phyloP scores from a whole-genome alignment of 2,888 invertebrate genomes.

The Zygogramma bicolorata region DNA sequence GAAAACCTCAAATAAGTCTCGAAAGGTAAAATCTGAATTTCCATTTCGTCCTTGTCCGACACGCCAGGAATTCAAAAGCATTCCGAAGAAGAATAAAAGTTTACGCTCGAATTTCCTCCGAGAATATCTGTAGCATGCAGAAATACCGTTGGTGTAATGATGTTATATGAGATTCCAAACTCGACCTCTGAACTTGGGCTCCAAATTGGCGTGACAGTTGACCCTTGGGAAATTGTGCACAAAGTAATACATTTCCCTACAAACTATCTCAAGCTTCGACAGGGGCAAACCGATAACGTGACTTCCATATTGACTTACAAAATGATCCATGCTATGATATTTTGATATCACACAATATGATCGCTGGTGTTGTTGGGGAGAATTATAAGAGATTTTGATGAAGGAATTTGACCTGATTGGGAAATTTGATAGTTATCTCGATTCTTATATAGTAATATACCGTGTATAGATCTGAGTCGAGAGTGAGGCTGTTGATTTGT shows the following conservation, averaged over 20 bases:
- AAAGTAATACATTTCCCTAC: constrained; percentile 43
- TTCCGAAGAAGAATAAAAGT: neutral
- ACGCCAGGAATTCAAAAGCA: neutral
- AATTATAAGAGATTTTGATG: too few species aligned
- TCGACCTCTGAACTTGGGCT: neutral
- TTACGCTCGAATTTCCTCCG: neutral
- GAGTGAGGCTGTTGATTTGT: too few species aligned
- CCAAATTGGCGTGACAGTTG: constrained; percentile 41
- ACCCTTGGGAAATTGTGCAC: constrained; percentile 42
- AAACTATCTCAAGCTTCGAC: constrained; percentile 34
- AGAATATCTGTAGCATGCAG: neutral
- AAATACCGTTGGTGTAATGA: neutral
- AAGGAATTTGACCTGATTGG: too few species aligned
- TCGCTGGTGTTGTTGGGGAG: too few species aligned
- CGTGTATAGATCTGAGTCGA: too few species aligned
- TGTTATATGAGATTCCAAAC: neutral
- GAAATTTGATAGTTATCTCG: too few species aligned
- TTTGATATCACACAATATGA: neutral
- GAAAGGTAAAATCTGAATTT: neutral
- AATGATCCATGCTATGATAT: neutral
- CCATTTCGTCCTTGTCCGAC: neutral
- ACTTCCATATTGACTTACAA: constrained; percentile 9
- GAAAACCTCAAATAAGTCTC: neutral
- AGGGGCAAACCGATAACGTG: constrained; percentile 13
- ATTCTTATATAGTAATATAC: too few species aligned